phyloP scores from a whole-genome alignment of 2,888 invertebrate species.

The Nemurella pictetii region DNA sequence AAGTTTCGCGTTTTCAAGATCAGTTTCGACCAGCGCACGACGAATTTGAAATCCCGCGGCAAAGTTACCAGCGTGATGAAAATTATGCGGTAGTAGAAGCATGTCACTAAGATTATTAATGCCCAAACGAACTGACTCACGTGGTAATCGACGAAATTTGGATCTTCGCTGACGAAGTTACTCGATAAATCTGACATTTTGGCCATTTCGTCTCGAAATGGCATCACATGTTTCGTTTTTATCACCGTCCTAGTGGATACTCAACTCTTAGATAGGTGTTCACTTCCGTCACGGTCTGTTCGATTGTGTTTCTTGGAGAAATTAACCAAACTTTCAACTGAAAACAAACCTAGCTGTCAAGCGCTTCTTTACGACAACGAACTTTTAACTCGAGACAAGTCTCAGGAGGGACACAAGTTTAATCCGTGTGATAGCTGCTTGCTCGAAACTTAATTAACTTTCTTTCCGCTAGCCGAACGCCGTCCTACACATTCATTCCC shows the following conservation, averaged over 20 bases:
- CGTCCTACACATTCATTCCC: background rate
- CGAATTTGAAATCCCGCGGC: conserved; percentile 53
- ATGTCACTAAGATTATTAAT: background rate
- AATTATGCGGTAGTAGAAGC: background rate
- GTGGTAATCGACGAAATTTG: background rate
- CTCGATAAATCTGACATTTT: background rate
- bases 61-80: background rate
- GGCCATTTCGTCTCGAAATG: background rate
- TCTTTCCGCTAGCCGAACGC: background rate
- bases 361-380: background rate
- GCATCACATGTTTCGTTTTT: background rate
- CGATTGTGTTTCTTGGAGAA: background rate
- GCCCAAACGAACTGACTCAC: background rate
- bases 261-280: background rate
- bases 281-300: background rate
- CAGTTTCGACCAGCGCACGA: conserved; percentile 60
- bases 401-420: background rate
- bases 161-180: background rate
- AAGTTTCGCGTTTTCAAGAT: conserved; percentile 58
- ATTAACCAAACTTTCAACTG: background rate
- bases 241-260: background rate
- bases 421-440: background rate
- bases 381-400: background rate
- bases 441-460: background rate
- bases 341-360: background rate